A percentile compares a stretch with the other conserved stretches of the same genome.
Conservation (phyloP, 2,113 vertebrate species). For the Naja naja region DNA sequence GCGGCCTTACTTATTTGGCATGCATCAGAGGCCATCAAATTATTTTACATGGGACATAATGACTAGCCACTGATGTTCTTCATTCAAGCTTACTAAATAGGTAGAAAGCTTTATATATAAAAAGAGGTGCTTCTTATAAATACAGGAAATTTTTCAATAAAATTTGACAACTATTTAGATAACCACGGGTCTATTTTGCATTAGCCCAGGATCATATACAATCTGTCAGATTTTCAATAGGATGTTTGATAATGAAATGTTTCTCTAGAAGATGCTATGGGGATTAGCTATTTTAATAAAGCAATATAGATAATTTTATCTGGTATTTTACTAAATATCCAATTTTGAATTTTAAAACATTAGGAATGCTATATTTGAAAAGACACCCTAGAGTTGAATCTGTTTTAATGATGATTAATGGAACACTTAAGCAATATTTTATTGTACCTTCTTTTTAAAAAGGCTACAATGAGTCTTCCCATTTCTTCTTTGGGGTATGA, state of each 20-base stretch:
- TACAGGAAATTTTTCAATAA: slow-evolving; percentile 54
- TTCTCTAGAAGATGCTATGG: slow-evolving; percentile 32
- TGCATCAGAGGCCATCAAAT: slow-evolving; percentile 64
- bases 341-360: neutral
- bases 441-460: neutral
- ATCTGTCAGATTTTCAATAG: slow-evolving; percentile 32
- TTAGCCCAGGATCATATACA: slow-evolving; percentile 6
- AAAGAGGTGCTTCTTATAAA: slow-evolving; percentile 46
- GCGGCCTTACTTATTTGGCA: slow-evolving; percentile 61
- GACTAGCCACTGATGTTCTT: slow-evolving; percentile 60
- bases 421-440: slow-evolving; percentile 21
- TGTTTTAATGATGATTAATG: slow-evolving; percentile 21
- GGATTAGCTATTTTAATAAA: slow-evolving; percentile 45
- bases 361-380: slow-evolving; percentile 36
- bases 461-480: neutral
- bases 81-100: slow-evolving; percentile 58
- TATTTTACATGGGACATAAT: slow-evolving; percentile 67
- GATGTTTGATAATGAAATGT: slow-evolving; percentile 36
- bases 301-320: slow-evolving; percentile 29
- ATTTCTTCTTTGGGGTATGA: neutral
- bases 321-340: slow-evolving; percentile 32
- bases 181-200: slow-evolving; percentile 48
- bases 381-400: slow-evolving; percentile 33
- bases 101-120: slow-evolving; percentile 51
- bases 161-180: slow-evolving; percentile 40